Evolutionary conservation across 2,113 vertebrate genomes (phyloP).

Genomic region (Mesembrinibis cayennensis): DNA sequence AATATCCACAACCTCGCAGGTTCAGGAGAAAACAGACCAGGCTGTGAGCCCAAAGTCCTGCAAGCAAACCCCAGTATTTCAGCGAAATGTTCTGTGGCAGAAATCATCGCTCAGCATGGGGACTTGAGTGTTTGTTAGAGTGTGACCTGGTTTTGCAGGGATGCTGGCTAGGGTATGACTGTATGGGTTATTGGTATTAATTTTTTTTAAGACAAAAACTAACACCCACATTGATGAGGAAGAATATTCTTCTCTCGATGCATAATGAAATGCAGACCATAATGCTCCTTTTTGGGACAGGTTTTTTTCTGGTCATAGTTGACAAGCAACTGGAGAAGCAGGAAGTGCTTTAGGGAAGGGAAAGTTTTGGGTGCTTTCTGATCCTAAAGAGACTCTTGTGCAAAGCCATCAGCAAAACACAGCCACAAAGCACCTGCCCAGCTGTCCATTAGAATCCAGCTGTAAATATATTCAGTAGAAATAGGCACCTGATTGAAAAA

Average conservation of each 20-base stretch:
- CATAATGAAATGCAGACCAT: neutral
- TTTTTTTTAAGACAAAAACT: neutral
- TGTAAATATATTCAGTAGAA: neutral
- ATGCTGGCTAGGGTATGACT: neutral
- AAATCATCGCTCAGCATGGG: neutral
- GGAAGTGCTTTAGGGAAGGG: neutral
- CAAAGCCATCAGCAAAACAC: neutral
- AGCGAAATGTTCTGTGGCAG: neutral
- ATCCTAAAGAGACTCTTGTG: neutral
- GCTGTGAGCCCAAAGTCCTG: neutral
- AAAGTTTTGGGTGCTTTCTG: neutral
- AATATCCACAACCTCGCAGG: neutral
- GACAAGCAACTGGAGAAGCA: neutral
- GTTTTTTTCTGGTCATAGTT: neutral
- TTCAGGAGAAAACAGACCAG: neutral
- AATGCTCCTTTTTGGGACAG: neutral
- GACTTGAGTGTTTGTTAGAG: neutral
- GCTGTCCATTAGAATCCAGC: neutral
- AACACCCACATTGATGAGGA: neutral
- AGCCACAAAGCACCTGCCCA: neutral
- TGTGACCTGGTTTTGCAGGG: neutral
- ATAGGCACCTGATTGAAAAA: neutral
- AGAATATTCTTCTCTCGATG: neutral
- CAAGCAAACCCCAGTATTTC: neutral
- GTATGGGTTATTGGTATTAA: neutral